Conservation (phyloP, 2,888 invertebrate genomes). For the Spilosoma lubricipeda region DNA sequence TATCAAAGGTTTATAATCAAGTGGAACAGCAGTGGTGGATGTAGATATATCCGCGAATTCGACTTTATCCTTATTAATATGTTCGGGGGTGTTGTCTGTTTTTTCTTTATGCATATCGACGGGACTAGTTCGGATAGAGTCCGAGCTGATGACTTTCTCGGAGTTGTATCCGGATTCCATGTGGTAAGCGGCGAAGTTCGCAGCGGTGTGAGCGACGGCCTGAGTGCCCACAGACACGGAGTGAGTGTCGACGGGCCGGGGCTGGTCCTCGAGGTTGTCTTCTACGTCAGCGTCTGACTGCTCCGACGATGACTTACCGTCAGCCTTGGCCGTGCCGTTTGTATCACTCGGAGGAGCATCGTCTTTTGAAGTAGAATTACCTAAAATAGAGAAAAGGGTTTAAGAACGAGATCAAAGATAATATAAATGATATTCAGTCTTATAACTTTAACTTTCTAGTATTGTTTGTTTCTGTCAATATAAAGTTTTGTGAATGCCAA, state of each 20-base stretch:
- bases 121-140: conserved; percentile 81
- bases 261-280: conserved; percentile 89
- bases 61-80: conserved; percentile 84
- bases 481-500: not conserved
- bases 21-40: conserved; percentile 68
- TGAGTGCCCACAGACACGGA: conserved; percentile 65
- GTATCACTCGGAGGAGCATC: conserved; percentile 61
- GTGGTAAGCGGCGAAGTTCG: conserved; percentile 82
- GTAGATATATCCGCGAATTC: conserved; percentile 81
- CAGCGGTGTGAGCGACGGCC: conserved; percentile 73
- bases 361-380: conserved; percentile 74
- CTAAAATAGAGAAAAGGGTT: conserved; percentile 53
- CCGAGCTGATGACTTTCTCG: conserved; percentile 79
- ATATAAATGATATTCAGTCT: not conserved
- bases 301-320: conserved; percentile 87
- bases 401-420: conserved; percentile 5
- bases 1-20: conserved; percentile 78
- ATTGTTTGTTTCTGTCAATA: not conserved
- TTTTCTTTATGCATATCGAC: conserved; percentile 84
- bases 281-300: conserved; percentile 94
- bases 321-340: conserved; percentile 73
- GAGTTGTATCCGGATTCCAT: conserved; percentile 90
- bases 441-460: not conserved
- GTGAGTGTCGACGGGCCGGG: conserved; percentile 66
- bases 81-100: conserved; percentile 85